Conservation (phyloP, 2,888 invertebrate species). For the Brenthis hecate region DNA sequence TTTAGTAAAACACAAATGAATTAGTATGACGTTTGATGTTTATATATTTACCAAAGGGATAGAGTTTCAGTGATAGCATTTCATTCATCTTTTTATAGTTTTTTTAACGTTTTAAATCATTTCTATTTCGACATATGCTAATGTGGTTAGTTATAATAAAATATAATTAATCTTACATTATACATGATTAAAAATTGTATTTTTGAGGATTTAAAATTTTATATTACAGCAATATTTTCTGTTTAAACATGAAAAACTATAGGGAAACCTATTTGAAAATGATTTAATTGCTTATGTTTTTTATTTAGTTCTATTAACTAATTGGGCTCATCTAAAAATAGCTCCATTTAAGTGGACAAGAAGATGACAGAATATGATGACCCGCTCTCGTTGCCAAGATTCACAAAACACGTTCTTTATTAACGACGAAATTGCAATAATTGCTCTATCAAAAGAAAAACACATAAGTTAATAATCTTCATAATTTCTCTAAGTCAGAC, state of each 20-base stretch:
- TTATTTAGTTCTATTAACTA: conserved; percentile 30
- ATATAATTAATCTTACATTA: neutral
- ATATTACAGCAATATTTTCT: no score
- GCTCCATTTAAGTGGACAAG: conserved; percentile 32
- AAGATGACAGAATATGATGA: conserved; percentile 29
- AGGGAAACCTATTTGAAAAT: neutral
- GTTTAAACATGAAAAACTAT: neutral
- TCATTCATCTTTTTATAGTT: conserved; percentile 12
- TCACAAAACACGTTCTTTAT: conserved; percentile 16
- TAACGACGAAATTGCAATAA: neutral
- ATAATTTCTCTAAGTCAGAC: no score
- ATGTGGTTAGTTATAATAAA: no score
- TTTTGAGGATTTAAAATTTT: no score
- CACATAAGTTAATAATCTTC: neutral
- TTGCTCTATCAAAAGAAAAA: neutral
- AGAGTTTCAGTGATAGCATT: conserved; percentile 5
- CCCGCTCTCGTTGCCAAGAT: conserved; percentile 29
- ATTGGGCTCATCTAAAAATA: conserved; percentile 36
- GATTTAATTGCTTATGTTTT: neutral
- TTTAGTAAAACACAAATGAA: conserved; percentile 20
- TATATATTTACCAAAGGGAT: conserved; percentile 23
- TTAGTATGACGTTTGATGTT: conserved; percentile 23
- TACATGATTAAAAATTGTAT: no score
- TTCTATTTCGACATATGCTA: no score
- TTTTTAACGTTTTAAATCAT: neutral